Base-by-base conservation (phyloP, 2,888 invertebrate genomes). In the Drosophila lutescens region DNA sequence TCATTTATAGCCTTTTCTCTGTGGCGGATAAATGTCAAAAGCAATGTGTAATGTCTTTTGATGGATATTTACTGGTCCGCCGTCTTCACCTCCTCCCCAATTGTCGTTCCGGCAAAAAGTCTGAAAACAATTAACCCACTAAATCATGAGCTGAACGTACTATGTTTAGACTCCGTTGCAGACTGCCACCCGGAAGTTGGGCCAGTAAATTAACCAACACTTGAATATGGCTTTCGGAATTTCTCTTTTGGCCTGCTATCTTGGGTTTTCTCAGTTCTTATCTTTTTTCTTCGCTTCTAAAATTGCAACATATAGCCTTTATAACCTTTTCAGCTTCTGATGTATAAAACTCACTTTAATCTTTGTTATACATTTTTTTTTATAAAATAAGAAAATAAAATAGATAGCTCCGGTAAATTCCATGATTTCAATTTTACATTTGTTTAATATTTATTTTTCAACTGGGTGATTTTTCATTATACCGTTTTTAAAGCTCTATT, bases 111-210 rank as follows among this genome's bases (percentile, higher is more conserved):
- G 34, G 54, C 17, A 23, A 15, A 61, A 34, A 59, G 34, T 36
- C 44, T n/a, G 65, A 73, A 69, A 73, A 51, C 56, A 69, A 69
- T 80, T 69, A 70, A 66, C 78, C 65, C 63, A 78, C 26, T 54
- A 70, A 72, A 50, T 73, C 49, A 68, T 54, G 54, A 57, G 44
- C 47, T 44, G 32, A 20, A 50, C 44, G 41, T 54, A 41, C 49
- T 34, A 38, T 23, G 54, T 53, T 51, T 43, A 30, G 43, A 54
- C 50, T 34, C 49, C 50, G 26, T 34, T 12, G 38, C 9, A 49
- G 63, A 57, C 32, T 10, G 32, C n/a, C 40, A 41, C 23, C 58
- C 76, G 79, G 69, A 72, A 79, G 76, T 63, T 60, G 36, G 49
- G 40, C 53, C 63, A 53, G 34, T 34, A 62, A 53, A 63, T 54